These are phyloP conservation scores for Drosophila mulleri DNA, from an alignment of 2,888 invertebrate species.

Conservation along the genomic window DNA sequence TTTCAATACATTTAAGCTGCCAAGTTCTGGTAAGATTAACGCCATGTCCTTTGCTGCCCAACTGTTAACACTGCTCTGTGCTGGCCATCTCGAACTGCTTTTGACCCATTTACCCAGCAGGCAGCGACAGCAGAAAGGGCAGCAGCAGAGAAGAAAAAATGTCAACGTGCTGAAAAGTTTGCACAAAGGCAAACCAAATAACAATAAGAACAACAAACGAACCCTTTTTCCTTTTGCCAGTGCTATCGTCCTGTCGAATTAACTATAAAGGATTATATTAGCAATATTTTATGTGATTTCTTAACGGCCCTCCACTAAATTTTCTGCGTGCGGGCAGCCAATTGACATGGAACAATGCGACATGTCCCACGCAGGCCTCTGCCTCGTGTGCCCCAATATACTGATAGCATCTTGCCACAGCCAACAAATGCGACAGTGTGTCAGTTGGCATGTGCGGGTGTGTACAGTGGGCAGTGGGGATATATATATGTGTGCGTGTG, in stretches of 20 bases:
- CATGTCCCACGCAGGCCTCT: constrained; percentile 32
- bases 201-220: constrained; percentile 35
- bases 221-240: constrained; percentile 46
- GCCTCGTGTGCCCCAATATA: constrained; percentile 27
- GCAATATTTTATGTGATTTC: constrained; percentile 73
- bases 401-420: constrained; percentile 53
- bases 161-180: constrained; percentile 53
- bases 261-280: constrained; percentile 72
- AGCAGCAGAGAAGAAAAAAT: constrained; percentile 30
- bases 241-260: constrained; percentile 54
- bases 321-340: constrained; percentile 39
- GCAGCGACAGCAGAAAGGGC: neutral
- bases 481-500: neutral
- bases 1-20: constrained; percentile 27
- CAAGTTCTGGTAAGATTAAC: constrained; percentile 29
- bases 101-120: constrained; percentile 27
- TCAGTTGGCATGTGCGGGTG: constrained; percentile 20
- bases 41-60: constrained; percentile 33
- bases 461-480: neutral
- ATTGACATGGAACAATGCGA: constrained; percentile 58
- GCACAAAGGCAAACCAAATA: constrained; percentile 39
- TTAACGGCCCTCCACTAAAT: constrained; percentile 50
- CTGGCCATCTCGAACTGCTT: constrained; percentile 28
- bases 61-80: constrained; percentile 28
- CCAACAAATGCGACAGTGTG: constrained; percentile 39